These are phyloP conservation scores for Megaleporinus macrocephalus DNA, from an alignment of 2,113 vertebrate genomes.

Conservation along the genomic window DNA sequence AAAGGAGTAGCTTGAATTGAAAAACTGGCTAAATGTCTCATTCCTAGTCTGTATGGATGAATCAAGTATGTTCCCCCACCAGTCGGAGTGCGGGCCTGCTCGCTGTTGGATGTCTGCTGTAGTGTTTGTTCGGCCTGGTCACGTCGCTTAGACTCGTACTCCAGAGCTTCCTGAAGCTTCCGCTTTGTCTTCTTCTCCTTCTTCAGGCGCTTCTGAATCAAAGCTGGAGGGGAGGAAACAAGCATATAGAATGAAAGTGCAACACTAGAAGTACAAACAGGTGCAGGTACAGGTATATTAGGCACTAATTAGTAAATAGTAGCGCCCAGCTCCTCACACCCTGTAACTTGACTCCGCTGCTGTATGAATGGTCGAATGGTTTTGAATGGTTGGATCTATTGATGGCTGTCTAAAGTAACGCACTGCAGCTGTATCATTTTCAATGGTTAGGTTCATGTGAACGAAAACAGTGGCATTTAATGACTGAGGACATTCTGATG, in stretches of 20 bases:
- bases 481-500: no score
- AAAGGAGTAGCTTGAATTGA: no score
- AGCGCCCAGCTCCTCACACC: no score
- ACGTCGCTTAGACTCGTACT: slow-evolving; percentile 88
- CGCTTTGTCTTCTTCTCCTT: slow-evolving; percentile 91
- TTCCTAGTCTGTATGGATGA: neutral
- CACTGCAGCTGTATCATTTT: no score
- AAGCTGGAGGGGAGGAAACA: slow-evolving; percentile 71
- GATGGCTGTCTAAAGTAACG: no score
- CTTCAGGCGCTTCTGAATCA: slow-evolving; percentile 91
- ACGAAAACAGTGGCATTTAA: no score
- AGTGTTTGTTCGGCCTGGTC: slow-evolving; percentile 88
- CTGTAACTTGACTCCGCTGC: no score
- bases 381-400: no score
- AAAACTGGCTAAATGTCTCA: no score
- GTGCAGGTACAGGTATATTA: neutral
- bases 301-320: no score
- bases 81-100: slow-evolving; percentile 83
- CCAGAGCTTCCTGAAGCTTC: slow-evolving; percentile 90
- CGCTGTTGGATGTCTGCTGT: slow-evolving; percentile 83
- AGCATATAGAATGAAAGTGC: neutral
- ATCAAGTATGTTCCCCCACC: slow-evolving; percentile 69
- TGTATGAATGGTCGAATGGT: no score
- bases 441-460: no score
- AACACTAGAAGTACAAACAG: neutral